Conservation (phyloP, 2,113 vertebrate genomes). For the Lepisosteus oculatus region DNA sequence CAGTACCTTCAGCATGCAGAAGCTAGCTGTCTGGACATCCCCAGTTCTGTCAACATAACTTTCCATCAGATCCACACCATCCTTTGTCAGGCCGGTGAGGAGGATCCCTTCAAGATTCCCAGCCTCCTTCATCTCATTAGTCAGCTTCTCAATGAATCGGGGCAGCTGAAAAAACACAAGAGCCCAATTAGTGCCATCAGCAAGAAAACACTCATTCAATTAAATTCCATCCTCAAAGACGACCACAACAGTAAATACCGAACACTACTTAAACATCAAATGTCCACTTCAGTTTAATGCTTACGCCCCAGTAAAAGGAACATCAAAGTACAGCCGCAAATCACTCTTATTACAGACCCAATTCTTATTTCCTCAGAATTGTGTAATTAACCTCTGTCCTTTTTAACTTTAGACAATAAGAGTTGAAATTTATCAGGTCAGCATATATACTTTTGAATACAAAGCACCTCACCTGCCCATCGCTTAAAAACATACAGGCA, state of each 20-base stretch:
- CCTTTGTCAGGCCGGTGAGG: constrained; percentile 90
- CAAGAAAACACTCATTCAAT: background rate
- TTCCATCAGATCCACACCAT: constrained; percentile 97
- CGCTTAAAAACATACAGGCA: constrained; percentile 92
- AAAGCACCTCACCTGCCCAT: constrained; percentile 77
- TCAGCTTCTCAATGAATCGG: constrained; percentile 92
- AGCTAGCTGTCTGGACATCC: constrained; percentile 95
- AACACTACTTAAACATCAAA: too few species aligned
- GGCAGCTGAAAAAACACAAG: constrained; percentile 66
- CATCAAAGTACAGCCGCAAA: too few species aligned
- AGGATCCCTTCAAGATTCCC: constrained; percentile 97
- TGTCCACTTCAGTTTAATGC: too few species aligned
- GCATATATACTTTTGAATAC: too few species aligned
- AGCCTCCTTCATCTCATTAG: constrained; percentile 90
- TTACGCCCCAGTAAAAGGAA: too few species aligned
- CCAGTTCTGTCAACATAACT: constrained; percentile 93
- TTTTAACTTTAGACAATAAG: too few species aligned
- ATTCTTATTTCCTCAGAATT: too few species aligned
- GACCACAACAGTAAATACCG: too few species aligned
- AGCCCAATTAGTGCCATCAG: background rate
- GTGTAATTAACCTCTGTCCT: too few species aligned
- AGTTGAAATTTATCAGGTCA: too few species aligned
- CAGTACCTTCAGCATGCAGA: constrained; percentile 92
- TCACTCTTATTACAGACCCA: too few species aligned
- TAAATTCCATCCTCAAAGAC: background rate